Evolutionary conservation across 2,113 vertebrate genomes (phyloP).

Genomic region (Jacana jacana): DNA sequence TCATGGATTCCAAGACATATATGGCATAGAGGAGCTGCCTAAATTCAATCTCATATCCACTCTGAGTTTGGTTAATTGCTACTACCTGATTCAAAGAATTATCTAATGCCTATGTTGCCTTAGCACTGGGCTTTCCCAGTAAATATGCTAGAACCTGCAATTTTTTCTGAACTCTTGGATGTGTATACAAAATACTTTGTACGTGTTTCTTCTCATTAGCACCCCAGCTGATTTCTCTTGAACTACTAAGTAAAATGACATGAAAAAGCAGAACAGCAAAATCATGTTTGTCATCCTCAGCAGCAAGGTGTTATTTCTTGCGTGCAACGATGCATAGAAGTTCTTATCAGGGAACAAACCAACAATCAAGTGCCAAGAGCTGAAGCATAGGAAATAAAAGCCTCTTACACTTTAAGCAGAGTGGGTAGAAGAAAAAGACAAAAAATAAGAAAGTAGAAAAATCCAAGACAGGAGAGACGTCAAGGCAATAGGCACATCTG

Average conservation of each 20-base stretch:
- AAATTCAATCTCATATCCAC: not conserved
- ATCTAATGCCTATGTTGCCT: not conserved
- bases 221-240: not conserved
- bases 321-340: not conserved
- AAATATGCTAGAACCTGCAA: not conserved
- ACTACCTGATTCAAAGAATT: not conserved
- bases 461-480: not conserved
- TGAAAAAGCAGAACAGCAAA: not conserved
- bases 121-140: not conserved
- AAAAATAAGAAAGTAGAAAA: not conserved
- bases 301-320: not conserved
- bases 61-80: not conserved
- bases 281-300: not conserved
- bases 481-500: not conserved
- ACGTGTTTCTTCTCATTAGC: not conserved
- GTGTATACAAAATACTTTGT: not conserved
- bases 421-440: not conserved
- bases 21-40: not conserved
- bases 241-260: not conserved
- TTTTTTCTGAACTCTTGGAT: constrained; percentile 4
- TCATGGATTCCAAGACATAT: not conserved
- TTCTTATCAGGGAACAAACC: not conserved
- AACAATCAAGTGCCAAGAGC: not conserved
- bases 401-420: not conserved
- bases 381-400: not conserved